A percentile compares a stretch with the other conserved stretches of the same genome.
These are phyloP conservation scores for Podocnemis expansa DNA, from an alignment of 2,113 vertebrate genomes.

Conservation along the genomic window DNA sequence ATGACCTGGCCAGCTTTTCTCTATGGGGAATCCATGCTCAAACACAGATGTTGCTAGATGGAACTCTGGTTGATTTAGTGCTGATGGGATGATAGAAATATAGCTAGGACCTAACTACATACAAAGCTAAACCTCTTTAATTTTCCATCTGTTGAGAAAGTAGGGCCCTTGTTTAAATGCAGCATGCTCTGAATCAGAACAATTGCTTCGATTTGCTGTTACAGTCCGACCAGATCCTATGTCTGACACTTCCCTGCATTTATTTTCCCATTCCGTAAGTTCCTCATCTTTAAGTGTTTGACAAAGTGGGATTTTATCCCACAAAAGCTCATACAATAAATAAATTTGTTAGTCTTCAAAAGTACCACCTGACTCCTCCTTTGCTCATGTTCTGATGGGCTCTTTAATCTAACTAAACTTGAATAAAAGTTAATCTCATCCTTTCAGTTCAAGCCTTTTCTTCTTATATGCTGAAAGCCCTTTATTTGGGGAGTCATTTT, in stretches of 20 bases:
- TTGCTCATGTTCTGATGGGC: not conserved
- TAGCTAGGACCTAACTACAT: not conserved
- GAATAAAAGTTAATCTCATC: not conserved
- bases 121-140: not conserved
- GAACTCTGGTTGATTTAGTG: not conserved
- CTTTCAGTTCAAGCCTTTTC: not conserved
- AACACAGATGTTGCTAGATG: not conserved
- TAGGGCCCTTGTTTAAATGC: not conserved
- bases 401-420: conserved; percentile 25
- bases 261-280: no score
- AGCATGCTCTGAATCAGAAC: no score
- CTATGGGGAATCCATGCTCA: not conserved
- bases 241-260: no score
- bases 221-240: no score
- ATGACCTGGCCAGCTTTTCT: not conserved
- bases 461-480: not conserved
- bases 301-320: no score
- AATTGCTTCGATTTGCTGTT: no score
- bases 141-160: not conserved
- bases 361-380: no score
- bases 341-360: no score
- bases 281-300: no score
- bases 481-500: not conserved
- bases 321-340: no score
- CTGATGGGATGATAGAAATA: not conserved